Percentiles rank a stretch among this genome's conserved stretches.
phyloP scores from a whole-genome alignment of 2,797 vertebrate genomes.

The Rhabdophis nuchalis region DNA sequence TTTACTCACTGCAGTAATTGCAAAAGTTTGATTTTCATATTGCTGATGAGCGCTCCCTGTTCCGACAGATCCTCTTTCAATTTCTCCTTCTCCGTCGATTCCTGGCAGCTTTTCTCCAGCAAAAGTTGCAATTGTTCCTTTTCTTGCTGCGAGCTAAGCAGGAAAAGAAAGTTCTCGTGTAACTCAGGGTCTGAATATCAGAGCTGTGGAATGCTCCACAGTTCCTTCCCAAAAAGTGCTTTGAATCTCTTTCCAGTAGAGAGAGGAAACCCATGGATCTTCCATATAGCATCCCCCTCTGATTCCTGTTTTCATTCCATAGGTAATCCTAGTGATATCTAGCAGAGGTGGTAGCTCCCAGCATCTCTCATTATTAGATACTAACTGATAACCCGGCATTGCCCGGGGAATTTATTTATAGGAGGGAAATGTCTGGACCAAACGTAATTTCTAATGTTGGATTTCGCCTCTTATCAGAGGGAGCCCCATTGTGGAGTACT shows the following conservation, averaged over 20 bases:
- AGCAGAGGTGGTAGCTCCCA: background rate
- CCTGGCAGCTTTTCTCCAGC: slow-evolving; percentile 37
- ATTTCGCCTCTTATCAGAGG: no score
- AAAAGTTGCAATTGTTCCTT: slow-evolving; percentile 25
- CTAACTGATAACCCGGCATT: no score
- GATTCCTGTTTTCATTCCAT: background rate
- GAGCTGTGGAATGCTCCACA: background rate
- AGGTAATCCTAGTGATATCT: background rate
- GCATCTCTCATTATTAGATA: background rate
- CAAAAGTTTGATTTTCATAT: slow-evolving; percentile 62
- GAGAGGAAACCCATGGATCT: background rate
- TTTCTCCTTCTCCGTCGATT: slow-evolving; percentile 12
- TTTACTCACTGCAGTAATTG: slow-evolving; percentile 63
- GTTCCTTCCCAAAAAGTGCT: background rate
- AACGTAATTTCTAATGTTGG: no score
- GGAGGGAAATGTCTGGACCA: no score
- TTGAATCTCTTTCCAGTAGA: background rate
- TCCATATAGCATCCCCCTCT: background rate
- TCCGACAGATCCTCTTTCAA: slow-evolving; percentile 37
- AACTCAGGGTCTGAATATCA: background rate
- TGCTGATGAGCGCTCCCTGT: slow-evolving; percentile 45
- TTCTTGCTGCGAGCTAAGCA: slow-evolving; percentile 48
- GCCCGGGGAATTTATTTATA: no score
- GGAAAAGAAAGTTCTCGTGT: background rate
- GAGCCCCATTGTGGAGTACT: no score